Base-by-base conservation (phyloP, 2,888 invertebrate genomes). In the Bruchidius siliquastri region DNA sequence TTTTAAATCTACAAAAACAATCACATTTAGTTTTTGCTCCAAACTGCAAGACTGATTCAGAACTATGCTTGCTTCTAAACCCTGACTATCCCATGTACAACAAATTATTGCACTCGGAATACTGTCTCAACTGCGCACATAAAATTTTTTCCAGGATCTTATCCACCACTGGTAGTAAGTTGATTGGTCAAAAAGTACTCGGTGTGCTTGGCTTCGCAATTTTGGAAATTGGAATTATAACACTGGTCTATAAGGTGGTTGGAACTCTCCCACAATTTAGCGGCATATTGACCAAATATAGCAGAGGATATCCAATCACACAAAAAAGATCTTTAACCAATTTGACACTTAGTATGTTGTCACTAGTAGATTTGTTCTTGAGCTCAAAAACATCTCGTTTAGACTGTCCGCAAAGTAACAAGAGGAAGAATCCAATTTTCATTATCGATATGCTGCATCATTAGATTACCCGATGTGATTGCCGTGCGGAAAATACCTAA, bases 241-340 rank as follows among this genome's bases (percentile, higher is more conserved):
- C 26, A 49, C 72, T 71, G 20, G 68, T 26, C 26, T 26, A 4
- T 26, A 26, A 26, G 8, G 3, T 2, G 8, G 26, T 71, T 21
- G 73, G 71, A 30, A 69, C 20, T 18, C 20, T 22, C 70, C 74
- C 72, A 2, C 67, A 70, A 6, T 4, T 68, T 30, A 75, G 68
- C 6, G 75, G 73, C 20, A 73, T 75, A 26, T 74, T 74, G 20
- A 69, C 68, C 30, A 75, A 21, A 73, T 75, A 1, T 20, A 74
- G 49, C 21, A 72, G 68, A 10, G 72, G 74, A 72, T 72, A 74
- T 20, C 72, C 74, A 22, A 74, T 68, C 10, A 32, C 68, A 70
- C 67, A 67, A 66, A 73, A 68, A 10, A 71, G 2, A 66, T 21
- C 3, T 30, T 72, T 67, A n/a, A 72, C 67, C n/a, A 72, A 18